Evolutionary conservation across 2,888 invertebrate species (phyloP).

Genomic region (Chrysodeixis includens): DNA sequence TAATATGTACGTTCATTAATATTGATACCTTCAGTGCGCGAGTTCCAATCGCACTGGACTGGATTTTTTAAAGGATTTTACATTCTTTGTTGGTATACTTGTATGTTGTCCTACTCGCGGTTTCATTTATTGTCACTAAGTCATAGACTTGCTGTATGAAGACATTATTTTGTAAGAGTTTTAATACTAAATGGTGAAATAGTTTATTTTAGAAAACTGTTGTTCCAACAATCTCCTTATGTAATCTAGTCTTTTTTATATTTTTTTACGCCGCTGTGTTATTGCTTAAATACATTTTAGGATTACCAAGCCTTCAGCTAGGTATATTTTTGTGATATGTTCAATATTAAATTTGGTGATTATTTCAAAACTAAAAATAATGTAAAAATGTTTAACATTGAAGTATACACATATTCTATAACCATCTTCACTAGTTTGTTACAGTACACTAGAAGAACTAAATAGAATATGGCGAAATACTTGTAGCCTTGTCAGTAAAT

Average conservation of each 20-base stretch:
- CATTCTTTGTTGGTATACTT: no score
- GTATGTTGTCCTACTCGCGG: no score
- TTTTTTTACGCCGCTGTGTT: constrained; percentile 19
- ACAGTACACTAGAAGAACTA: not conserved
- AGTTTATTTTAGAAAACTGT: not conserved
- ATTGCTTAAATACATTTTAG: not conserved
- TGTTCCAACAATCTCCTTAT: constrained; percentile 4
- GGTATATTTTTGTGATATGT: not conserved
- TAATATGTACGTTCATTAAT: no score
- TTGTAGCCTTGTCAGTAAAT: not conserved
- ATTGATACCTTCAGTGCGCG: no score
- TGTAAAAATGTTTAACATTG: no score
- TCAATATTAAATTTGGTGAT: not conserved
- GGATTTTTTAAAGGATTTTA: no score
- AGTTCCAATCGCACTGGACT: no score
- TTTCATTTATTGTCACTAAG: no score
- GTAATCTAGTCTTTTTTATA: constrained; percentile 41
- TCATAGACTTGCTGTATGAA: no score
- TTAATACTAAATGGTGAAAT: not conserved
- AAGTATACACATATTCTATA: not conserved
- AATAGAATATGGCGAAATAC: constrained; percentile 4
- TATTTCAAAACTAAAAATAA: not conserved
- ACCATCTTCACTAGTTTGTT: not conserved
- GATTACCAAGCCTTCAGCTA: not conserved
- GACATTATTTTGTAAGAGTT: no score